Conservation (phyloP, 1,140 invertebrate species). For the Zaprionus camerounensis region DNA sequence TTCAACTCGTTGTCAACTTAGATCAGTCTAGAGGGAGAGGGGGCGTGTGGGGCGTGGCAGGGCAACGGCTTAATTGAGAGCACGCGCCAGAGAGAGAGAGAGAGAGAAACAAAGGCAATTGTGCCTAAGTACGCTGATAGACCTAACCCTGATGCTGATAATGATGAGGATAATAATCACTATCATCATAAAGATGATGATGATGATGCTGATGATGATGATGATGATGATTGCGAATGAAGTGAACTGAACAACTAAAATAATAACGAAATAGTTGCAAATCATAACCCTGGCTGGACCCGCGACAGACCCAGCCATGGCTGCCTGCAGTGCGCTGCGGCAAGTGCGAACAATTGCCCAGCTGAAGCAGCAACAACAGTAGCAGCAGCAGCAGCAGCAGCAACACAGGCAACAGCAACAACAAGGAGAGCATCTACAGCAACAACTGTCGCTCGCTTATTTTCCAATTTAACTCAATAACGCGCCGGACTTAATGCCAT, state of each 20-base stretch:
- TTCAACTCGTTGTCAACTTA: conserved; percentile 1
- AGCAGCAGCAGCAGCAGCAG: conserved; percentile 1
- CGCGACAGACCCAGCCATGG: not conserved
- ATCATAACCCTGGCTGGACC: conserved; percentile 25
- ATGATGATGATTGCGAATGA: conserved; percentile 5
- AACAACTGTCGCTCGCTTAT: conserved; percentile 75
- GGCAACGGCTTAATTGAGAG: conserved; percentile 6
- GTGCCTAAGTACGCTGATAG: conserved; percentile 8
- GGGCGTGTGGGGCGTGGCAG: not conserved
- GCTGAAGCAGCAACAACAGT: not conserved
- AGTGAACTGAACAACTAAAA: conserved; percentile 24
- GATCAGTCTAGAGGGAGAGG: not conserved
- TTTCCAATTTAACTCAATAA: conserved; percentile 83
- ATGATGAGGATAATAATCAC: conserved; percentile 14
- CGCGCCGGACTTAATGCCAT: conserved; percentile 76
- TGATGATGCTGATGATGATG: conserved; percentile 14
- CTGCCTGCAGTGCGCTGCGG: conserved; percentile 13
- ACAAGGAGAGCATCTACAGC: conserved; percentile 34
- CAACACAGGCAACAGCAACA: conserved; percentile 18
- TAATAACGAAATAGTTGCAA: conserved; percentile 53
- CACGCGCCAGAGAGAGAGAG: conserved; percentile 1
- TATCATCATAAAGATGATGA: conserved; percentile 11
- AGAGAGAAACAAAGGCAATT: conserved; percentile 8
- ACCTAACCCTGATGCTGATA: conserved; percentile 25
- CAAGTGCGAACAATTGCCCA: conserved; percentile 75